Base-by-base conservation (phyloP, 2,113 vertebrate species). In the Sterna hirundo region DNA sequence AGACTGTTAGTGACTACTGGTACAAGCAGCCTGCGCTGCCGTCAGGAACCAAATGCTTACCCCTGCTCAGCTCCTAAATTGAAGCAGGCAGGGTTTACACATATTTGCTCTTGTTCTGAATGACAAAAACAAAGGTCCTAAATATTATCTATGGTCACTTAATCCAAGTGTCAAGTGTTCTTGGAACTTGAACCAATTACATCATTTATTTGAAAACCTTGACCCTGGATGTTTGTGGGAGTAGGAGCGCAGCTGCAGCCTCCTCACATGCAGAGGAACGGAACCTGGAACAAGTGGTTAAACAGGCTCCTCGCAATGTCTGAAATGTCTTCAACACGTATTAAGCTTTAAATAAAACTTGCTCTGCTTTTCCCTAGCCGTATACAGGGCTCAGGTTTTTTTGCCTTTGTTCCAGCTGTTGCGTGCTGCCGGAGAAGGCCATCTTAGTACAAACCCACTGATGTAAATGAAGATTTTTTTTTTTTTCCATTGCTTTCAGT, bases 401-500 rank as follows among this genome's bases (percentile, higher is more conserved):
- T 61, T 84, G 52, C 40, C 40, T 92, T 68, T 89, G 30, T 69
- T 96, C 49, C 80, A 86, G 32, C 47, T 71, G 30, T 49, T 76
- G 22, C 0, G 4, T 57, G 58, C 72, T 92, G 79, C 44, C 77
- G 68, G 79, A 81, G 54, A 69, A 89, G 68, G 62, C 32, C 52
- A 36, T 79, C 61, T 27, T 69, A 80, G 40, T 57, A 79, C 40
- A 96, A 95, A 74, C 14, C 10, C 62, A 69, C 30, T 62, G 36
- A 86, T 70, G 32, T 66, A 88, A 95, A 93, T 81, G 12, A 87
- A 85, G 55, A 40, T 44, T 54, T n/a, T 21, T 62, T 21, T 72
- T 22, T 68, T 40, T 64, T 77, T 42, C 66, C 64, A 34, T 82
- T 95, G 83, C 52, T 93, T 96, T 88, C 88, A 93, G 85, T 40